Conservation (phyloP, 2,888 invertebrate genomes). For the Plusia festucae region DNA sequence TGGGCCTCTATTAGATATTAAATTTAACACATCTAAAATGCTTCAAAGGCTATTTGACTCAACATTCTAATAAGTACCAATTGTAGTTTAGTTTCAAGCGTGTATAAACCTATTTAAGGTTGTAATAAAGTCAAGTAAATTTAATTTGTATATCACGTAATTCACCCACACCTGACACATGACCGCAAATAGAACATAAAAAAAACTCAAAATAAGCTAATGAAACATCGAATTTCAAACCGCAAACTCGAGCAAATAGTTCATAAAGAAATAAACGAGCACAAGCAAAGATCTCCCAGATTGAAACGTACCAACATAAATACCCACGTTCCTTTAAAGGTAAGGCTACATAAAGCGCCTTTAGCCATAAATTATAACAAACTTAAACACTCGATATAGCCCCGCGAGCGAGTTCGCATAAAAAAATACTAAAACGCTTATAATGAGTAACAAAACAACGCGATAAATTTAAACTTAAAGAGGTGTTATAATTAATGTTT, state of each 20-base stretch:
- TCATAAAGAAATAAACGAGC: slow-evolving; percentile 68
- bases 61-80: no score
- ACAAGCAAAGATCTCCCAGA: slow-evolving; percentile 79
- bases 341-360: slow-evolving; percentile 73
- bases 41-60: no score
- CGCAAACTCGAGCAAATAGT: slow-evolving; percentile 68
- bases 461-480: slow-evolving; percentile 87
- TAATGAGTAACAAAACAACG: slow-evolving; percentile 84
- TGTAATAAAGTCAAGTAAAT: no score
- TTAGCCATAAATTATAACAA: slow-evolving; percentile 82
- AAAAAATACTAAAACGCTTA: slow-evolving; percentile 65
- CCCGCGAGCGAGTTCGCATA: slow-evolving; percentile 47
- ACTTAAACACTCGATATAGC: slow-evolving; percentile 44
- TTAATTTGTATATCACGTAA: no score
- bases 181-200: slow-evolving; percentile 20
- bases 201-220: slow-evolving; percentile 45
- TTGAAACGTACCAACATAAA: slow-evolving; percentile 85
- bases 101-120: no score
- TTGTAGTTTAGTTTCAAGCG: no score
- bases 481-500: slow-evolving; percentile 88
- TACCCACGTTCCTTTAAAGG: slow-evolving; percentile 82
- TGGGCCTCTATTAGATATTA: no score
- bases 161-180: neutral
- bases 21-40: no score
- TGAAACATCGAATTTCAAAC: slow-evolving; percentile 56